phyloP scores from a whole-genome alignment of 1,140 invertebrate genomes.

The Ditylenchus dipsaci region DNA sequence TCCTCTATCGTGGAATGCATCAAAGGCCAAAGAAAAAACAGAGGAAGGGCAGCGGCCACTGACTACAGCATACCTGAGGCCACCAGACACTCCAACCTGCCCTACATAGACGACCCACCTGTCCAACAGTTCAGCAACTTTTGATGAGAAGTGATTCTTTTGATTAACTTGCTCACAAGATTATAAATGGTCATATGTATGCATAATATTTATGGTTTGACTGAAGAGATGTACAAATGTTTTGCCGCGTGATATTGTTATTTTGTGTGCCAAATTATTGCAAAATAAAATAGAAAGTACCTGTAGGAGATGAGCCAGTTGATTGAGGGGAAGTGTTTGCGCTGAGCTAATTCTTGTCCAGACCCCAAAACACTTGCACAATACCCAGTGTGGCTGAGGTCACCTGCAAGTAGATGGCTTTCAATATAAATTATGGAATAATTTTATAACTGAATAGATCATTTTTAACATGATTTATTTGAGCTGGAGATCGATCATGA shows the following conservation, averaged over 20 bases:
- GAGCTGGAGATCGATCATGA: no score
- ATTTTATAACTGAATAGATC: no score
- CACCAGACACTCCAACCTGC: constrained; percentile 39
- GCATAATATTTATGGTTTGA: no score
- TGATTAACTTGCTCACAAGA: no score
- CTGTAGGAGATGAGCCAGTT: constrained; percentile 99
- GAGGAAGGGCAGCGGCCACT: constrained; percentile 16
- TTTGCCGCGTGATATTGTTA: no score
- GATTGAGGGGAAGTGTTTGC: constrained; percentile 99
- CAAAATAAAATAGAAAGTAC: constrained; percentile 39
- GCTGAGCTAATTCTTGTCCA: constrained; percentile 98
- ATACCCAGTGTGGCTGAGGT: constrained; percentile 98
- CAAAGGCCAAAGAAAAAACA: constrained; percentile 27
- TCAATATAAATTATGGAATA: no score
- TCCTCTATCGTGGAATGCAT: constrained; percentile 34
- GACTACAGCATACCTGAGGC: constrained; percentile 52
- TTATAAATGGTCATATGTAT: no score
- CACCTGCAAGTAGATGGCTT: no score
- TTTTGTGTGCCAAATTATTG: no score
- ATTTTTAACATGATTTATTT: no score
- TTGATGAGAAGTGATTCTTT: constrained; percentile 10
- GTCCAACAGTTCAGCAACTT: constrained; percentile 51
- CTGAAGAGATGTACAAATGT: no score
- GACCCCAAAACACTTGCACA: constrained; percentile 99
- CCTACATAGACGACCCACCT: constrained; percentile 50